Evolutionary conservation across 2,888 invertebrate genomes (phyloP).

Genomic region (Lepidonotus clava): DNA sequence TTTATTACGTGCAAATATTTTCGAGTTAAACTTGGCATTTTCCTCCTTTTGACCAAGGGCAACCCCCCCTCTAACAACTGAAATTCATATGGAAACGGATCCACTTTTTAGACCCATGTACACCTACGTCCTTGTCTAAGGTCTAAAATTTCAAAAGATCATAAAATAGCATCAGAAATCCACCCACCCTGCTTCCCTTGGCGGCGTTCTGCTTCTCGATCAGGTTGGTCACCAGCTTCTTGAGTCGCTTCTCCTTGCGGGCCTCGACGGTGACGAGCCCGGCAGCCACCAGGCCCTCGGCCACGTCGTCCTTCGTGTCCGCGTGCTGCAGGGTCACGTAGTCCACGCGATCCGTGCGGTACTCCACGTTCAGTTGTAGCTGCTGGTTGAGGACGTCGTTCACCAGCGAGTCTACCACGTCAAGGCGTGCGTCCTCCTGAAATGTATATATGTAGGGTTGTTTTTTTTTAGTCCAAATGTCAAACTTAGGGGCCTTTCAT

Average conservation of each 20-base stretch:
- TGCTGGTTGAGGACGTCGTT: conserved; percentile 86
- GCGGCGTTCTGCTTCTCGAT: conserved; percentile 92
- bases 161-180: too few relatives aligned
- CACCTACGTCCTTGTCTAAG: too few relatives aligned
- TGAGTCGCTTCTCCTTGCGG: conserved; percentile 90
- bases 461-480: too few relatives aligned
- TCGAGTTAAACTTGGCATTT: too few relatives aligned
- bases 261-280: conserved; percentile 90
- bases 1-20: too few relatives aligned
- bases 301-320: conserved; percentile 85
- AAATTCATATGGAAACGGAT: too few relatives aligned
- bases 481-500: too few relatives aligned
- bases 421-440: conserved; percentile 87
- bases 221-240: conserved; percentile 88
- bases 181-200: conserved; percentile 84
- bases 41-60: too few relatives aligned
- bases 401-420: conserved; percentile 87
- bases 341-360: conserved; percentile 82
- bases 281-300: conserved; percentile 90
- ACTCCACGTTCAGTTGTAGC: conserved; percentile 89
- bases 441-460: too few relatives aligned
- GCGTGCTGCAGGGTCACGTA: conserved; percentile 73
- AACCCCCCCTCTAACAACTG: too few relatives aligned
- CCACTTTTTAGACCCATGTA: too few relatives aligned
- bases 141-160: too few relatives aligned